Evolutionary conservation across 2,888 invertebrate genomes (phyloP), one percentile per base, ranked within the genome.

Genomic region (Cryptus armator): DNA sequence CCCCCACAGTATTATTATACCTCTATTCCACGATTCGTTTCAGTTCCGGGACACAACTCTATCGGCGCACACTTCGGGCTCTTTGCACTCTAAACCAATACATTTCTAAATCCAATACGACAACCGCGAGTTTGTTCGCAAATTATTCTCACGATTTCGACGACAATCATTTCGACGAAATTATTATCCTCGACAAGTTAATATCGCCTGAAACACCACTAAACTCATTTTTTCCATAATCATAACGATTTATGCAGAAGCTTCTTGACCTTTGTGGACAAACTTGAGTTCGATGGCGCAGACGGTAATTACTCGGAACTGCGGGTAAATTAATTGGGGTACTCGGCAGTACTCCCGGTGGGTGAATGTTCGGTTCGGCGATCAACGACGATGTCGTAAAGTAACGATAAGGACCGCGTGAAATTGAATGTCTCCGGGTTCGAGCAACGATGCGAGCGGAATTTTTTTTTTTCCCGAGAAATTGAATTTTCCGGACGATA

Each of bases 401-500:
- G 85, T 87, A 68, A 83, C 81, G 87, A 87, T 88, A 87, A 87
- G 83, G 84, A 81, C 82, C 84, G 66, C 85, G 62, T 80, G 84
- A 86, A 86, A 86, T 87, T 88, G 84, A 88, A 87, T 84, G 84
- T 84, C 84, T 81, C 78, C 62, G 82, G 81, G 83, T 86, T 37
- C 37, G 37, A 79, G 76, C 85, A 84, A 85, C 81, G 82, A 78
- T 67, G 82, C 81, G 84, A 83, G 86, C 46, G 82, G 74, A 81
- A 86, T 46, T 67, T 46, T 59, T 56, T 70, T 67, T 46, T 51
- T 79, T 81, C 78, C 48, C 72, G 74, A 80, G 53, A 85, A 86
- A 89, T 89, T 87, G 85, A 89, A 88, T 88, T 88, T 89, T 87
- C 83, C 81, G 74, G 77, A 53, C 86, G 80, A 88, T 86, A 85